Conservation (phyloP, 1,140 invertebrate species). For the Eumaeus atala region DNA sequence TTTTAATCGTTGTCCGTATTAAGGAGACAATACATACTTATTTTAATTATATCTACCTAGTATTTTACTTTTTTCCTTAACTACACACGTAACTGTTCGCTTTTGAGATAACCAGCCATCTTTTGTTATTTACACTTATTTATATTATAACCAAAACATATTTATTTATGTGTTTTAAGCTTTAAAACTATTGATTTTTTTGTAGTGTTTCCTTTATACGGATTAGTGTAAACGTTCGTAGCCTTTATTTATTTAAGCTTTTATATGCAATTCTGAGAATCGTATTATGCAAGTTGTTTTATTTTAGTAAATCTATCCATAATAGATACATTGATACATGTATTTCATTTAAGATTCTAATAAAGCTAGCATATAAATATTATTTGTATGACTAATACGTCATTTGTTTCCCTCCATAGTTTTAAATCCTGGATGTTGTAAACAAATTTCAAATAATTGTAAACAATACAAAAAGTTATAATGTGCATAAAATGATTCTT, state of each 20-base stretch:
- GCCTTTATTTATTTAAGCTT: not conserved
- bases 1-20: no score
- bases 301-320: not conserved
- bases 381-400: conserved; percentile 7
- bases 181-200: no score
- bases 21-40: no score
- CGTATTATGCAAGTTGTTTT: conserved; percentile 5
- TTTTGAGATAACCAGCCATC: no score
- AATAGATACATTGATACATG: not conserved
- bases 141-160: no score
- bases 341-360: conserved; percentile 8
- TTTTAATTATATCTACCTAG: no score
- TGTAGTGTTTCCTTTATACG: no score
- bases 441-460: conserved; percentile 1
- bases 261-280: conserved; percentile 5
- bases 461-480: conserved; percentile 2
- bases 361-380: conserved; percentile 1
- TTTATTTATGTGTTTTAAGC: no score
- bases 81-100: no score
- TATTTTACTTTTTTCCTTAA: no score
- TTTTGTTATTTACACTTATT: no score
- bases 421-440: conserved; percentile 6
- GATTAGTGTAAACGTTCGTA: no score
- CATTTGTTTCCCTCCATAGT: conserved; percentile 9
- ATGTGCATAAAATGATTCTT: conserved; percentile 17